Base-by-base conservation (phyloP, 2,888 invertebrate genomes). In the Platycnemis pennipes region DNA sequence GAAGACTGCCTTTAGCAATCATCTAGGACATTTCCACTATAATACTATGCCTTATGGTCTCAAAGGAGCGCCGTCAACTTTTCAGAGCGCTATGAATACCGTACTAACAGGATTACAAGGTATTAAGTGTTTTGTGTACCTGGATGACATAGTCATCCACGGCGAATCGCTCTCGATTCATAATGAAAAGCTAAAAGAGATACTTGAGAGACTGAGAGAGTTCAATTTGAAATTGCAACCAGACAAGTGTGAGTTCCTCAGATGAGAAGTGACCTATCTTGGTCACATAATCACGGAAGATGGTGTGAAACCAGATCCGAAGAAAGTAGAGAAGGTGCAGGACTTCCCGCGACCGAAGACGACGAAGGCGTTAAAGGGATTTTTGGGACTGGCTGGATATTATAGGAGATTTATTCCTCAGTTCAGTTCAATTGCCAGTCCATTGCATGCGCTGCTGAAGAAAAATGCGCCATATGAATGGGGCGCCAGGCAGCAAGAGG, bases 71-170 rank as follows among this genome's bases (percentile, higher is more conserved):
- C 96, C 96, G 0, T 95, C 95, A 1, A 96, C 96, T 0, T 96
- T 96, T 94, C 95, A 96, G 77, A 94, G 96, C 0, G 45, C 96
- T 8, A 96, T 96, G 96, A 95, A 96, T 87, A 94, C 94, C 11
- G 95, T 95, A 1, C 94, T 96, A 42, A 94, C 95, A 0, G 95
- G 95, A 0, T 86, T 96, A 31, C 94, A 94, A 88, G 95, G 95
- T 88, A 88, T 94, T 85, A 94, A 94, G 16, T 96, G 96, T 94
- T 95, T 96, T 44, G 96, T 96, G 0, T 96, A 96, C 94, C 88
- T 96, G 22, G 96, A 96, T 94, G 96, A 96, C 94, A 95, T 96
- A 13, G 95, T 96, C 19, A 89, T 95, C 26, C 95, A 94, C 63
- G 94, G 95, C 11, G 46, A 94, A 16, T 94, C 94, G 1, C 94